phyloP scores from a whole-genome alignment of 2,113 vertebrate species.

The Rhinoptilus africanus region DNA sequence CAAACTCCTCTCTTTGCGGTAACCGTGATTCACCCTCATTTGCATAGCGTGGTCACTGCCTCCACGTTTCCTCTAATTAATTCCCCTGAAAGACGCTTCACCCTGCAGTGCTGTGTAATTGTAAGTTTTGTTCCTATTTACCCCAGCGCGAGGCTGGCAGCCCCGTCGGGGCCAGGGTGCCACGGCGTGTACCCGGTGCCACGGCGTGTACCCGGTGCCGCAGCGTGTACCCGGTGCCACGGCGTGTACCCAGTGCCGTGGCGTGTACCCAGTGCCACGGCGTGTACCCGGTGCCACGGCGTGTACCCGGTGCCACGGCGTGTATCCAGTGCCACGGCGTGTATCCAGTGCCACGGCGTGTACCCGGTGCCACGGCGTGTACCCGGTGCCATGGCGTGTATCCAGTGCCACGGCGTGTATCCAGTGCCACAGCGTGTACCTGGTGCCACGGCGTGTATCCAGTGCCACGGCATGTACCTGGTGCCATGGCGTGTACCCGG shows the following conservation, averaged over 20 bases:
- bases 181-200: fast-evolving
- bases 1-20: neutral
- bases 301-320: fast-evolving
- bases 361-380: fast-evolving
- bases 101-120: neutral
- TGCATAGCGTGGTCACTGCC: neutral
- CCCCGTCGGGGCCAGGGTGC: fast-evolving
- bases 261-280: too few relatives aligned
- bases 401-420: fast-evolving
- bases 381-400: too few relatives aligned
- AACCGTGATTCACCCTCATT: neutral
- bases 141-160: fast-evolving
- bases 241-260: fast-evolving
- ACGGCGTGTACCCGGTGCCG: fast-evolving
- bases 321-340: neutral
- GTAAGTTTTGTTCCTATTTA: fast-evolving
- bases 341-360: fast-evolving
- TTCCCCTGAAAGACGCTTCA: neutral
- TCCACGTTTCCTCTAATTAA: neutral
- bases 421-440: too few relatives aligned
- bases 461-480: too few relatives aligned
- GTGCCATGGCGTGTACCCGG: fast-evolving
- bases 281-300: fast-evolving
- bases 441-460: fast-evolving
- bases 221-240: fast-evolving